phyloP scores from a whole-genome alignment of 1,140 invertebrate species.

The Drosophila teissieri region DNA sequence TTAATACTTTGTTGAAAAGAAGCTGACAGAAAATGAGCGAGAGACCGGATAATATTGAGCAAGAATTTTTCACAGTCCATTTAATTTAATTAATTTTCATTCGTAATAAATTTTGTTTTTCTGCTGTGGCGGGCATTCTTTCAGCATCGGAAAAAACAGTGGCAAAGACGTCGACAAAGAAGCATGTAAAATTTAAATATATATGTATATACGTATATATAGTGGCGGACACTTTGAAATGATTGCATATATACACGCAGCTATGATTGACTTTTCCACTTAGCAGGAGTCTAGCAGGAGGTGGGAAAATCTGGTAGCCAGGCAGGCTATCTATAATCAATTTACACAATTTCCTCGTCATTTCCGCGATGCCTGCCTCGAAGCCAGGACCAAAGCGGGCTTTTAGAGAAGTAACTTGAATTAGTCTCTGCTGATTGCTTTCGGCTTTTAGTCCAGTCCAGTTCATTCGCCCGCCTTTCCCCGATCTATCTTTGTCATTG shows the following conservation, averaged over 20 bases:
- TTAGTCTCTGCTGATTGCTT: conserved; percentile 57
- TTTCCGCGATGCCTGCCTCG: conserved; percentile 54
- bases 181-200: conserved; percentile 69
- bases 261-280: conserved; percentile 65
- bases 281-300: conserved; percentile 2
- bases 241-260: conserved; percentile 23
- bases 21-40: conserved; percentile 20
- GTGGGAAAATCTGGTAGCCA: conserved; percentile 10
- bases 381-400: conserved; percentile 17
- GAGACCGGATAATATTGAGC: conserved; percentile 40
- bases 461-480: not conserved
- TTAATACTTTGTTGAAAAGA: conserved; percentile 51
- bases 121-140: conserved; percentile 36
- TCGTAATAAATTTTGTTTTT: conserved; percentile 73
- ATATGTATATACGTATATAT: conserved; percentile 2
- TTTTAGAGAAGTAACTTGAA: conserved; percentile 53
- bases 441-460: conserved; percentile 29
- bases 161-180: conserved; percentile 26
- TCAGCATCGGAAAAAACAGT: not conserved
- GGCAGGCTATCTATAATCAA: conserved; percentile 74
- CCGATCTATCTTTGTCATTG: conserved; percentile 33
- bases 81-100: conserved; percentile 81
- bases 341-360: conserved; percentile 75
- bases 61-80: conserved; percentile 72
- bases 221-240: conserved; percentile 20